Base-by-base conservation (phyloP, 2,888 invertebrate genomes). In the Apodemia hepburni region DNA sequence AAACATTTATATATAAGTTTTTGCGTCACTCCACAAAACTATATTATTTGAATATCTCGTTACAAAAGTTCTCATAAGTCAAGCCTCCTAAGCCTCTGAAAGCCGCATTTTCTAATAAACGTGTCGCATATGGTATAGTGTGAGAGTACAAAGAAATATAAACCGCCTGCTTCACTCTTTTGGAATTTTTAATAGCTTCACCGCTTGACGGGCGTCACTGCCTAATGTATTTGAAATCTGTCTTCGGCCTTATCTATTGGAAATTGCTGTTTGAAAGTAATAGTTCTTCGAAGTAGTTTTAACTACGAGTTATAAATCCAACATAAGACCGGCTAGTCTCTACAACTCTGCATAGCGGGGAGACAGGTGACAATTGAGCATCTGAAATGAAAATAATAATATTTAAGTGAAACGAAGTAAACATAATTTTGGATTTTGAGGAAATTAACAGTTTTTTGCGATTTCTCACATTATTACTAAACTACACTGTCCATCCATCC, bases 181-280 rank as follows among this genome's bases (percentile, higher is more conserved):
- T 73, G 88, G 87, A 88, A 88, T 89, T 88, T 89, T 89, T 90
- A 89, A 90, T 89, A 88, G 87, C 84, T 81, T 79, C 76, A 75
- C 76, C 76, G 79, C 77, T 75, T 79, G 54, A 57, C 54, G 54
- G 54, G 75, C 80, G 79, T 79, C 81, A 81, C 75, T 72, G 76
- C 75, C 85, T 90, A 90, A 90, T 90, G 90, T 89, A 85, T 90
- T 91, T 90, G 84, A 79, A 89, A 90, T 89, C 89, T 89, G 87
- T 88, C 87, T 85, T 76, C 78, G 72, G 85, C 80, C 86, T 84
- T 87, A 88, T 88, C 84, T 87, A 88, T 89, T 83, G 89, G 81
- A 86, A 90, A 90, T 87, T 84, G 88, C 80, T 87, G 87, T 90
- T 90, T 84, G 77, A 76, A 90, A 90, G 85, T 86, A 80, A 79